Conservation (phyloP, 2,113 vertebrate species). For the Myanophis thanlyinensis region DNA sequence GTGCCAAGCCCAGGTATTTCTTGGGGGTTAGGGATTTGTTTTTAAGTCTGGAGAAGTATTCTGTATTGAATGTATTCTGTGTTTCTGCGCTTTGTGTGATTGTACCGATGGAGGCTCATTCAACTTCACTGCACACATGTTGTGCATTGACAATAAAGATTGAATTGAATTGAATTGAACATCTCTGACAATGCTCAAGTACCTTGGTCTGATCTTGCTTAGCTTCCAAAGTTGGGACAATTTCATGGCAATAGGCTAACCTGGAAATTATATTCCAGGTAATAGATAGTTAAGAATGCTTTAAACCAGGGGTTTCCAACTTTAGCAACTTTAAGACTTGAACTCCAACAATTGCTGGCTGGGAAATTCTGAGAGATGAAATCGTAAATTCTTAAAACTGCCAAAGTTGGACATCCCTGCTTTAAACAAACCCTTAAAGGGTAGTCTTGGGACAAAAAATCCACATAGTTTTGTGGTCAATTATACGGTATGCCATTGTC, state of each 20-base stretch:
- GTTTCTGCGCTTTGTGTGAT: too few species aligned
- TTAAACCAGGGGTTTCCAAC: not conserved
- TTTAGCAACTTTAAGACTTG: not conserved
- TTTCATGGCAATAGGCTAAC: not conserved
- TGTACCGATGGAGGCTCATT: too few species aligned
- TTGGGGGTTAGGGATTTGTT: too few species aligned
- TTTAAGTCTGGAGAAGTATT: too few species aligned
- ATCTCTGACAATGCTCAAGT: not conserved
- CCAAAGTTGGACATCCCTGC: not conserved
- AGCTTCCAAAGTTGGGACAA: not conserved
- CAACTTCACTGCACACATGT: too few species aligned
- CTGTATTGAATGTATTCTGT: too few species aligned
- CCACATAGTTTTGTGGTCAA: not conserved
- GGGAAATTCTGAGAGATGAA: not conserved
- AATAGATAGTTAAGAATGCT: not conserved
- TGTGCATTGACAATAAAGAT: too few species aligned
- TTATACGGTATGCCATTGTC: not conserved
- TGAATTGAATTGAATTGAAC: too few species aligned
- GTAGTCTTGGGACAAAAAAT: not conserved
- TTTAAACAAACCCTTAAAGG: not conserved
- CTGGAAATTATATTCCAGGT: not conserved
- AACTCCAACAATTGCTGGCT: not conserved
- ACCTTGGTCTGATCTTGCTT: not conserved
- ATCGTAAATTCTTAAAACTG: not conserved
- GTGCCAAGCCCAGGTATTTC: too few species aligned